Evolutionary conservation across 2,888 invertebrate species (phyloP), one percentile per base, ranked within the genome.

Genomic region (Xanthia icteritia): DNA sequence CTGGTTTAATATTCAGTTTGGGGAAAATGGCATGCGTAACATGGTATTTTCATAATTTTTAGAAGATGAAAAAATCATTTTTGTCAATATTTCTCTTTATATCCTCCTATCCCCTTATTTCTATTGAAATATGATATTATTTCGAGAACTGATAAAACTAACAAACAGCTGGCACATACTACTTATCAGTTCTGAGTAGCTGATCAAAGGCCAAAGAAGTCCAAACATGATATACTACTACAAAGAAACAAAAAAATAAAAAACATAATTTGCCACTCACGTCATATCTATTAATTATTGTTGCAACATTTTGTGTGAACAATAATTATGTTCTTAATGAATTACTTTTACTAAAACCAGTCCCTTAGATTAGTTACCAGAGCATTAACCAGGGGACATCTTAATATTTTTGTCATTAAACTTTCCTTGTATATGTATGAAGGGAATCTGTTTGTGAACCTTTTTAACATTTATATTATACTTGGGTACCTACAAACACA

Each of bases 221-320:
- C 13, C 45, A 60, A 61, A 77, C 27, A 23, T 54, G 17, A 27
- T 66, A 45, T 23, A 39, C 20, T 54, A 75, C 66, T n/a, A n/a
- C n/a, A n/a, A n/a, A n/a, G n/a, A n/a, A n/a, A n/a, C n/a, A n/a
- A n/a, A 71, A 81, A 81, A 64, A 31, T 68, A 81, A 81, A 68
- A 20, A 45, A 2, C 6, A 27, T 63, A 48, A 75, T 66, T 61
- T 58, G 23, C 23, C 23, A 81, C 23, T 64, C 15, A 51, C 83
- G 84, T 86, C 77, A 80, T 80, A 70, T 39, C 77, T 83, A 77
- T 84, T 75, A 73, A 20, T 51, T 20, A 45, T 56, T 56, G 36
- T 64, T 74, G 70, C 84, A 83, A 77, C 69, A 68, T 75, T 75
- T 68, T 77, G 83, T 76, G 63, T 78, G 78, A 60, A 70, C 9